Base-by-base conservation (phyloP, 2,888 invertebrate species). In the Trissoscelio sp. region DNA sequence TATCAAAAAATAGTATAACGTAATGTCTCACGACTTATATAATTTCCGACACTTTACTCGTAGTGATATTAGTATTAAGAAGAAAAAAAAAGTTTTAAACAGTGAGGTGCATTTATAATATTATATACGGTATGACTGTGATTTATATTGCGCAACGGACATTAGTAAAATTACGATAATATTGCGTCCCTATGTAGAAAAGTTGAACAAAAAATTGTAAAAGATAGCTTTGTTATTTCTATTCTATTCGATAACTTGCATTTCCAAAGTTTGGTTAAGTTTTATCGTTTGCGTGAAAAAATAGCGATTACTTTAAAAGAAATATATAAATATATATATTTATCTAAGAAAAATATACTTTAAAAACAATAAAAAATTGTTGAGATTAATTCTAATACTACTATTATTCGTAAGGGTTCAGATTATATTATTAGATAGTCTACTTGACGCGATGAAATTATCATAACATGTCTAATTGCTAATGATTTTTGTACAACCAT, bases 41-140 rank as follows among this genome's bases (percentile, higher is more conserved):
- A 78, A 79, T 79, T 79, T 79, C 66, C 53, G 60, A 73, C 57
- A 73, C 73, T 60, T 79, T 72, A 66, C 66, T 79, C 51, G 73
- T 79, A 79, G 79, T 73, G 72, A 73, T 79, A 79, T 58, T 79
- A 72, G 73, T 48, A 66, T 72, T 79, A 79, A 72, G 78, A 66
- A n/a, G n/a, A n/a, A n/a, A n/a, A n/a, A 18, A 73, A 42, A 12
- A 64, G 55, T 42, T 66, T 28, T 72, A 66, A 78, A 73, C 67
- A 11, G 66, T 60, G 72, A 72, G 72, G 42, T 60, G 60, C 66
- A 79, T 72, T 72, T 79, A 72, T 55, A 70, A 57, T 78, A 78
- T 64, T 57, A 60, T 70, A 55, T 55, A 57, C 22, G 78, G 28
- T 78, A 70, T 70, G 31, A 78, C 78, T 78, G 78, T 78, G 78